These are phyloP conservation scores for Orgyia antiqua DNA, from an alignment of 2,888 invertebrate genomes.

Conservation along the genomic window DNA sequence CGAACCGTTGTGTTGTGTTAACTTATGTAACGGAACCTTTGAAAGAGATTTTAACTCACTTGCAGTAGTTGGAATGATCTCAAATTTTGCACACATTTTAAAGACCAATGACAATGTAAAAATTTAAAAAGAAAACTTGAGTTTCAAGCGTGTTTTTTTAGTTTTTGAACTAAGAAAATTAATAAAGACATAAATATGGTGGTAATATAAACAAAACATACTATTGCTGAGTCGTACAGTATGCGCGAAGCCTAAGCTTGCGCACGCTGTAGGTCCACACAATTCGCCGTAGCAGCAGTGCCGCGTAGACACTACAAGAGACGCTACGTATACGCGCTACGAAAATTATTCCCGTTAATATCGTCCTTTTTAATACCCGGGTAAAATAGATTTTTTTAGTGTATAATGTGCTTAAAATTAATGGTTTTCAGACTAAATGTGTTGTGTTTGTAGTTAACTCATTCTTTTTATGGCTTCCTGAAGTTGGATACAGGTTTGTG, in stretches of 20 bases:
- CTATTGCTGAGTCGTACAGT: conserved; percentile 18
- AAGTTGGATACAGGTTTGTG: conserved; percentile 30
- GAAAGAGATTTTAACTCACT: no score
- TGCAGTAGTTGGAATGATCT: no score
- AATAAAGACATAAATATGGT: no score
- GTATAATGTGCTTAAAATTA: no score
- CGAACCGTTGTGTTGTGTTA: no score
- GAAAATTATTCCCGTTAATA: conserved; percentile 34
- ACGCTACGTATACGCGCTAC: conserved; percentile 42
- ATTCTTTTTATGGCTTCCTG: conserved; percentile 28
- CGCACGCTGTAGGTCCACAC: conserved; percentile 32
- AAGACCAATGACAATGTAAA: no score
- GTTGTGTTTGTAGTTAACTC: conserved; percentile 30
- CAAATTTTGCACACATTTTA: no score
- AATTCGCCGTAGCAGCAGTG: conserved; percentile 41
- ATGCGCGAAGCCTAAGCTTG: conserved; percentile 36
- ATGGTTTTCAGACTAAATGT: conserved; percentile 22
- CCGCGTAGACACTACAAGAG: conserved; percentile 43
- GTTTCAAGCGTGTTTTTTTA: no score
- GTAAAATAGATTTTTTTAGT: conserved; percentile 17
- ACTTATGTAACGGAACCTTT: no score
- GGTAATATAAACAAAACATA: conserved; percentile 1
- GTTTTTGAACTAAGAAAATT: no score
- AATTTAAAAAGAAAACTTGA: no score
- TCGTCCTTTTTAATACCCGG: conserved; percentile 15